These are phyloP conservation scores for Caenorhabditis latens DNA, from an alignment of 1,140 invertebrate genomes.

Conservation along the genomic window DNA sequence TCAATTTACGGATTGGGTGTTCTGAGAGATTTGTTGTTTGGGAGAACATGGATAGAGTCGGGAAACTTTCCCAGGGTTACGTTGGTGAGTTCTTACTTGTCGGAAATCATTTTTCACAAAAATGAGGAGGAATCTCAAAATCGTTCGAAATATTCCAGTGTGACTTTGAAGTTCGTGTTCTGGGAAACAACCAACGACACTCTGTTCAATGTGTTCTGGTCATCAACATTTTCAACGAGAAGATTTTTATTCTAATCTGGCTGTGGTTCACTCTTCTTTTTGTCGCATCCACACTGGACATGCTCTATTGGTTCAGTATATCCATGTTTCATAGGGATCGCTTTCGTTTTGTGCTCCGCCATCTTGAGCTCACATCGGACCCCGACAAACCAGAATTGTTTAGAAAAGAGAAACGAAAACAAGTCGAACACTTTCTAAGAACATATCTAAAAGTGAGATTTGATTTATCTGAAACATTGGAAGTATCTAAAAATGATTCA, in stretches of 20 bases:
- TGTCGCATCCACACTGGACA: slow-evolving; percentile 78
- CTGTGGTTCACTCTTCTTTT: slow-evolving; percentile 81
- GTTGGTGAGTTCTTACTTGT: slow-evolving; percentile 64
- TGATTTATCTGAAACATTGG: not conserved
- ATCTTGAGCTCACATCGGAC: slow-evolving; percentile 77
- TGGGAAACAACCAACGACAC: slow-evolving; percentile 79
- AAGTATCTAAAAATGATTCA: slow-evolving; percentile 56
- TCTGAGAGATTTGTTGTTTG: slow-evolving; percentile 73
- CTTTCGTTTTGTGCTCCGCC: slow-evolving; percentile 76
- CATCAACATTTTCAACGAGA: slow-evolving; percentile 81
- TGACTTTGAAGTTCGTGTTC: slow-evolving; percentile 80
- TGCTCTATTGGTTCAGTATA: slow-evolving; percentile 77
- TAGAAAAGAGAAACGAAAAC: slow-evolving; percentile 77
- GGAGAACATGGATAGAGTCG: slow-evolving; percentile 75
- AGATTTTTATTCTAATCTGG: slow-evolving; percentile 80
- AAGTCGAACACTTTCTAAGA: slow-evolving; percentile 76
- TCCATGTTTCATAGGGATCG: slow-evolving; percentile 76
- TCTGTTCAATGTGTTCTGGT: slow-evolving; percentile 80
- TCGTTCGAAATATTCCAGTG: slow-evolving; percentile 72
- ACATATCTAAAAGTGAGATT: slow-evolving; percentile 75
- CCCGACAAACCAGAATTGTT: slow-evolving; percentile 76
- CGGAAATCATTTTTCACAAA: not conserved
- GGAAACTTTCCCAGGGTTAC: slow-evolving; percentile 78
- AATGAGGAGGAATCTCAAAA: slow-evolving; percentile 67
- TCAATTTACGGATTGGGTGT: slow-evolving; percentile 78